These are phyloP conservation scores for Terebella lapidaria DNA, from an alignment of 2,888 invertebrate species.

Conservation along the genomic window DNA sequence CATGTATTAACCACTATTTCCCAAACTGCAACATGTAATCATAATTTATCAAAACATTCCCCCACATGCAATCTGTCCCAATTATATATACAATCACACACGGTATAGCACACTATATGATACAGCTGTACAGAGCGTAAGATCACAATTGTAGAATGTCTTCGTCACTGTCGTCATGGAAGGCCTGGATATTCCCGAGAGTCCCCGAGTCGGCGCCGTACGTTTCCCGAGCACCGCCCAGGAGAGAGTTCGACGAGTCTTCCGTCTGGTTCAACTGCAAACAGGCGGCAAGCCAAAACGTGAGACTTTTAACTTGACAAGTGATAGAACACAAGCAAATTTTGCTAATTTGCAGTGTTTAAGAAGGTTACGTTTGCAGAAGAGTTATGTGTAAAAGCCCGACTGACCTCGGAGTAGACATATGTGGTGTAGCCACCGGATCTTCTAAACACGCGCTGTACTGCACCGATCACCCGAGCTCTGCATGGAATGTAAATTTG, in stretches of 20 bases:
- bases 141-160: conserved; percentile 3
- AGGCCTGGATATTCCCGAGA: background rate
- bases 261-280: background rate
- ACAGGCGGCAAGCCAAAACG: background rate
- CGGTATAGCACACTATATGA: too few relatives aligned
- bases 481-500: too few relatives aligned
- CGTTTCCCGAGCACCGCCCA: background rate
- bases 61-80: too few relatives aligned
- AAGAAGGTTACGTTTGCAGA: too few relatives aligned
- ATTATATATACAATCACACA: too few relatives aligned
- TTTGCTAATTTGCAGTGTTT: too few relatives aligned
- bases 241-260: background rate
- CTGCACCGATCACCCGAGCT: background rate
- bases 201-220: background rate
- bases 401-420: background rate
- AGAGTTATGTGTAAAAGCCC: too few relatives aligned
- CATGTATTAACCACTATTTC: too few relatives aligned
- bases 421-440: background rate
- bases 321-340: too few relatives aligned
- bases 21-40: too few relatives aligned
- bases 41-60: too few relatives aligned
- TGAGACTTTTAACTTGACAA: background rate
- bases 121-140: too few relatives aligned
- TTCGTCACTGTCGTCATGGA: conserved; percentile 1
- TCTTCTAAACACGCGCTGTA: background rate